Base-by-base conservation (phyloP, 1,140 invertebrate species). In the Drosophila simulans region DNA sequence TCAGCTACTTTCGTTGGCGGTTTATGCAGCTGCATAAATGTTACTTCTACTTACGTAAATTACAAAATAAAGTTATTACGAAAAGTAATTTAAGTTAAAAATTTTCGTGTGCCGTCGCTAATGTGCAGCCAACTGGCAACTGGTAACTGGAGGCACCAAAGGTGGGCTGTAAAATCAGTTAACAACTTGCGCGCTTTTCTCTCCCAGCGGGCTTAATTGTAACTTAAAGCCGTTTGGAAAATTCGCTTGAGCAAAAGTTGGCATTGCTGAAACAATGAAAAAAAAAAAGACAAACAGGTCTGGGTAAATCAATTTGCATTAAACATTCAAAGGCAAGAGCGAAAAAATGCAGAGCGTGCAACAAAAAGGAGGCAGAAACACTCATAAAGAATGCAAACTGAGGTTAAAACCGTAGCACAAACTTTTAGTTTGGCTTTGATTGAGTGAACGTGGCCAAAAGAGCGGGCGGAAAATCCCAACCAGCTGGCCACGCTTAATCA, bases 11-110 rank as follows among this genome's bases (percentile, higher is more conserved):
- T 86, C 69, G 63, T 58, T 77, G 73, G 82, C 76, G 74, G 78
- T 86, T 82, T 74, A 77, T 89, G 84, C 84, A 84, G 80, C 84
- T 89, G 84, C 84, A 88, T 89, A 88, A 88, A 88, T 88, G 84
- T 88, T 88, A 88, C 84, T 88, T 88, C 85, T 88, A 88, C 85
- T 88, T 88, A 88, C 84, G 85, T 88, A 88, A 88, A 88, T 88
- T 88, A 88, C 85, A 89, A 88, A 88, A 88, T 89, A 90, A 88
- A 88, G 84, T 88, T 88, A 88, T 88, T 88, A 88, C 73, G 80
- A 88, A 88, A 88, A 89, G 84, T 89, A 88, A 88, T 88, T 88
- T 88, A 88, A 88, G 84, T 88, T 88, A 89, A 89, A 89, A 89
- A 89, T 80, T 86, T 79, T 84, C 77, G 83, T 86, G 71, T 73